Evolutionary conservation across 92 coral and sea anemone species (phyloP).

Genomic region (Palythoa grandis): DNA sequence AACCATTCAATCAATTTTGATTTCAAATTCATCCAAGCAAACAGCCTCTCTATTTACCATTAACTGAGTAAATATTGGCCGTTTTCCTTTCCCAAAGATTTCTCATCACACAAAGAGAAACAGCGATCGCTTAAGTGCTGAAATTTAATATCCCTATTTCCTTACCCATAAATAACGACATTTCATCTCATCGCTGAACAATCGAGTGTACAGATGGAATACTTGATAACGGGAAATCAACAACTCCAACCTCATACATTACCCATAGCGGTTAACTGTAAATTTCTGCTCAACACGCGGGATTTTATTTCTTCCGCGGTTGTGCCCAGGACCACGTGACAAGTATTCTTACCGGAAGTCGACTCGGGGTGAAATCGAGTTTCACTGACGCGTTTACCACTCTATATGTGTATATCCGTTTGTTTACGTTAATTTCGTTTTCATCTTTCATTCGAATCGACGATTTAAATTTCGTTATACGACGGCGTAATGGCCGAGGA

Average conservation of each 20-base stretch:
- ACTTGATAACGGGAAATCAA: neutral
- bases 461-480: too few relatives aligned
- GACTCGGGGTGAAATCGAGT: neutral
- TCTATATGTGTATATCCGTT: too few relatives aligned
- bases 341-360: neutral
- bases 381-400: too few relatives aligned
- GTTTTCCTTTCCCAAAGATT: neutral
- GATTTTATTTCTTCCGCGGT: constrained; percentile 11
- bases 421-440: too few relatives aligned
- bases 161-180: neutral
- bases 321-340: constrained; percentile 10
- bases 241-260: neutral
- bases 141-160: neutral
- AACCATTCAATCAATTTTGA: neutral
- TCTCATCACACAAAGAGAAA: neutral
- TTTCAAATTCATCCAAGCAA: neutral
- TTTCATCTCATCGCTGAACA: neutral
- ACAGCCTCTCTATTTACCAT: neutral
- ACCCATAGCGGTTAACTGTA: neutral
- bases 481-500: too few relatives aligned
- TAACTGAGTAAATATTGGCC: neutral
- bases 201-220: neutral
- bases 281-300: neutral
- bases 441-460: too few relatives aligned
- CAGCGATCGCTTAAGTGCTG: neutral